Evolutionary conservation across 1,140 invertebrate genomes (phyloP).

Genomic region (Oryctes rhinoceros): DNA sequence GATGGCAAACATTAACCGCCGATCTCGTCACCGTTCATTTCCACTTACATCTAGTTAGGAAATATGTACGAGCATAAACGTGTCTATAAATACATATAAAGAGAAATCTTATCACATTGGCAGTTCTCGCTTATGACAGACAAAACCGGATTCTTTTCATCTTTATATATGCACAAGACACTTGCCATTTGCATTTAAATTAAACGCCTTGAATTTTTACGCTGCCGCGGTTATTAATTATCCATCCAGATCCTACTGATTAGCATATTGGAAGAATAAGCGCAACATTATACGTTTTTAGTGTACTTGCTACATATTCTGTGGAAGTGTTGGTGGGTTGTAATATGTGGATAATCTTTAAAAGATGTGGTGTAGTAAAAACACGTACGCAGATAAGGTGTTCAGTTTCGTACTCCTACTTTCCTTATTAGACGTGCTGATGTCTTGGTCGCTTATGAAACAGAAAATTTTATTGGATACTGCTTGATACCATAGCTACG

Average conservation of each 20-base stretch:
- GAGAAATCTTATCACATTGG: not conserved
- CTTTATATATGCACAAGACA: not conserved
- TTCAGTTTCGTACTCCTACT: too few species aligned
- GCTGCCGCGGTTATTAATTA: not conserved
- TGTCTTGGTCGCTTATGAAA: too few species aligned
- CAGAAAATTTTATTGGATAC: too few species aligned
- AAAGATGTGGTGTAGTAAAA: too few species aligned
- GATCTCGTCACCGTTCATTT: not conserved
- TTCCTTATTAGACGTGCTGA: too few species aligned
- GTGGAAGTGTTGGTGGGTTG: too few species aligned
- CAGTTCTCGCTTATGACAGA: not conserved
- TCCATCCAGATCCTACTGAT: not conserved
- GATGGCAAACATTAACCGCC: not conserved
- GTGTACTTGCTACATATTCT: too few species aligned
- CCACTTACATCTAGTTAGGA: not conserved
- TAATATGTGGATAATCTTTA: too few species aligned
- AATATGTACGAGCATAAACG: too few species aligned
- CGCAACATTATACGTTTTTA: too few species aligned
- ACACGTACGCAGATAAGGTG: too few species aligned
- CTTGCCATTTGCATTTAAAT: not conserved
- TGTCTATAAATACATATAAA: not conserved
- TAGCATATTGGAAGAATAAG: not conserved
- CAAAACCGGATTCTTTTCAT: constrained; percentile 20
- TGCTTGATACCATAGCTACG: too few species aligned
- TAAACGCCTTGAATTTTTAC: not conserved